Percentiles rank a stretch among this genome's conserved stretches.
These are phyloP conservation scores for Drosophila niveifrons DNA, from an alignment of 2,888 invertebrate genomes.

Conservation along the genomic window DNA sequence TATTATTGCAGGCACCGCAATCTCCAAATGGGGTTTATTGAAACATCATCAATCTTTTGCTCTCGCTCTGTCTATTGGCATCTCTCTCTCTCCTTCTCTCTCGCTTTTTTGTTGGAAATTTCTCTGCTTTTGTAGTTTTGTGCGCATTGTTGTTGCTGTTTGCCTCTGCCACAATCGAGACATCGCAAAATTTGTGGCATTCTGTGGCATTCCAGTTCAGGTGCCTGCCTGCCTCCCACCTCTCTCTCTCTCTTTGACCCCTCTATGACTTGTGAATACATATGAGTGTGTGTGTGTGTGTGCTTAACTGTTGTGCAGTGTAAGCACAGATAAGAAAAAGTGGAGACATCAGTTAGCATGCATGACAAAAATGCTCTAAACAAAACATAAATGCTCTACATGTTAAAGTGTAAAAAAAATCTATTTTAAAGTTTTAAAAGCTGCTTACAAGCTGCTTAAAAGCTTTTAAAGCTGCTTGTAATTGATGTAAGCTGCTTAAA, in stretches of 20 bases:
- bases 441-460: too few species aligned
- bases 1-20: constrained; percentile 59
- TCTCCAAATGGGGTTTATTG: constrained; percentile 67
- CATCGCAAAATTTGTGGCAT: constrained; percentile 27
- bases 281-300: constrained; percentile 12
- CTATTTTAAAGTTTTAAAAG: too few species aligned
- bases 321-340: constrained; percentile 27
- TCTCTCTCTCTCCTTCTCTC: background rate
- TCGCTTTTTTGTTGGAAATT: constrained; percentile 1
- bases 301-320: constrained; percentile 24
- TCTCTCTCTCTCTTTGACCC: too few species aligned
- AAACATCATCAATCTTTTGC: constrained; percentile 70
- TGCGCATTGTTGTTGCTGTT: constrained; percentile 4
- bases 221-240: too few species aligned
- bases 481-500: too few species aligned
- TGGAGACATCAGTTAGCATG: constrained; percentile 15
- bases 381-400: background rate
- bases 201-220: constrained; percentile 15
- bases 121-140: constrained; percentile 24
- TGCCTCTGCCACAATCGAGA: constrained; percentile 25
- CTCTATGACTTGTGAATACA: background rate
- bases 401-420: too few species aligned
- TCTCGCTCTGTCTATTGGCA: too few species aligned
- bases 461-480: too few species aligned
- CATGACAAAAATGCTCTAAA: background rate